Conservation (phyloP, 2,113 vertebrate species). For the Reinhardtius hippoglossoides region DNA sequence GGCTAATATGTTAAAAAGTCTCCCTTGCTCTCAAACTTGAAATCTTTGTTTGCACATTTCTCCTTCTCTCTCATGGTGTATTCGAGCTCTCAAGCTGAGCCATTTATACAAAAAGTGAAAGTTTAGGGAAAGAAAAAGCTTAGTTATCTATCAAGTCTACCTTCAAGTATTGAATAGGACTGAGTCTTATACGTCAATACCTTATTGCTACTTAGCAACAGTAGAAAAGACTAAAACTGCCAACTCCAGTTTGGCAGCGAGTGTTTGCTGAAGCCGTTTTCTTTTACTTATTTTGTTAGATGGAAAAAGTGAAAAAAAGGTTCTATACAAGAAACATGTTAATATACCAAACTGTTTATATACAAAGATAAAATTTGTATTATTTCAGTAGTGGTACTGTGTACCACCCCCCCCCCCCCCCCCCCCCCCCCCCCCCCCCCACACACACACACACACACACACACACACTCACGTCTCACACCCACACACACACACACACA, state of each 20-base stretch:
- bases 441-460: not conserved
- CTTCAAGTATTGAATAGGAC: not conserved
- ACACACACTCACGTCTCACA: not conserved
- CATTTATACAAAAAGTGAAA: not conserved
- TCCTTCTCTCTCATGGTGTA: not conserved
- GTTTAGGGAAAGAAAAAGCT: not conserved
- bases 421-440: constrained; percentile 19
- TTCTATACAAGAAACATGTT: too few species aligned
- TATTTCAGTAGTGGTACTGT: too few species aligned
- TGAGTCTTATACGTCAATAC: too few species aligned
- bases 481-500: too few species aligned
- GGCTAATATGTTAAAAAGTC: constrained; percentile 1
- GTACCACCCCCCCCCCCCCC: constrained; percentile 14
- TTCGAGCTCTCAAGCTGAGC: not conserved
- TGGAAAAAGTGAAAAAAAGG: too few species aligned
- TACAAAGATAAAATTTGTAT: too few species aligned
- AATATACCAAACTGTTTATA: too few species aligned
- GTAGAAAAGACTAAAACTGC: too few species aligned
- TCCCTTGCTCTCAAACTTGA: constrained; percentile 1
- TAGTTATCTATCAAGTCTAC: not conserved
- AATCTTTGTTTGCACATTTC: constrained; percentile 1
- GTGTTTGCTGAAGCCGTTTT: too few species aligned
- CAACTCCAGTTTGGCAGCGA: too few species aligned
- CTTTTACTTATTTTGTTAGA: too few species aligned
- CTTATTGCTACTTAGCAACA: too few species aligned